Conservation (phyloP, 2,113 vertebrate genomes). For the Eulemur macaco region DNA sequence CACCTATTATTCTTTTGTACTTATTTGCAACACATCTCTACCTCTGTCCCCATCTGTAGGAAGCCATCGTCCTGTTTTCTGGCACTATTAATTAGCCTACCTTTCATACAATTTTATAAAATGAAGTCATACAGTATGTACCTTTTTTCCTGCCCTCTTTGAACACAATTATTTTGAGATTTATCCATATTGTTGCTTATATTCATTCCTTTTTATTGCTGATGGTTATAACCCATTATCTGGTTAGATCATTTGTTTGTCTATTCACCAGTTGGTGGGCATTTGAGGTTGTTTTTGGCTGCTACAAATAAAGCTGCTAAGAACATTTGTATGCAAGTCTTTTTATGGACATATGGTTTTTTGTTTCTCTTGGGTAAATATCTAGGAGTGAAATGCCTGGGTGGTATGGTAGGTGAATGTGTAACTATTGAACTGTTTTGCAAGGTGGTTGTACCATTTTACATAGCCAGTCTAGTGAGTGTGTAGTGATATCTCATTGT, state of each 20-base stretch:
- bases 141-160: neutral
- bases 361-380: conserved; percentile 1
- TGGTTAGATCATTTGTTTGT: neutral
- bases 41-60: neutral
- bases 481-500: neutral
- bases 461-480: neutral
- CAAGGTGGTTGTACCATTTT: neutral
- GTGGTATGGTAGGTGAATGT: neutral
- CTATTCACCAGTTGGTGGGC: neutral
- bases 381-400: neutral
- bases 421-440: neutral
- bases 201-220: conserved; percentile 1
- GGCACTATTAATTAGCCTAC: neutral
- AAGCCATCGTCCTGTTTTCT: neutral
- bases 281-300: neutral
- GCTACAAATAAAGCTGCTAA: neutral
- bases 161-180: conserved; percentile 17
- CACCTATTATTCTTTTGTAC: neutral
- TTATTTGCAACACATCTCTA: neutral
- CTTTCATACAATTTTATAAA: conserved; percentile 6
- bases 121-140: neutral
- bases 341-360: neutral
- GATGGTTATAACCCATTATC: neutral
- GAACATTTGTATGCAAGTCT: neutral
- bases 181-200: neutral